Percentiles rank a stretch among this genome's conserved stretches.
These are phyloP conservation scores for Istiophorus platypterus DNA, from an alignment of 2,113 vertebrate species.

Conservation along the genomic window DNA sequence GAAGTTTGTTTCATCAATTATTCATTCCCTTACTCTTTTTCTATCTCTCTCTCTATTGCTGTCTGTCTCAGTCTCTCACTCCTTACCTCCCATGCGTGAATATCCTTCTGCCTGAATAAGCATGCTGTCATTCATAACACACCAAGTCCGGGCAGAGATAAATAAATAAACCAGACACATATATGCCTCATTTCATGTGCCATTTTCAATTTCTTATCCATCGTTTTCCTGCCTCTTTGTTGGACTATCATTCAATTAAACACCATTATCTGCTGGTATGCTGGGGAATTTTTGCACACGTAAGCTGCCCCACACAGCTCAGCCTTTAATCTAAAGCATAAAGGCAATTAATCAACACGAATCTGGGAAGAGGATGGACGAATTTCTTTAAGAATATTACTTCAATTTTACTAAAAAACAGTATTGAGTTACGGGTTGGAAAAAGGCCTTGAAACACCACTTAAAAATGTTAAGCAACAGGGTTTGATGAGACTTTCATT, in stretches of 20 bases:
- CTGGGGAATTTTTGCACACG: slow-evolving; percentile 43
- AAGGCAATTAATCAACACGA: slow-evolving; percentile 67
- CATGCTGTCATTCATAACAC: slow-evolving; percentile 74
- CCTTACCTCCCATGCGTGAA: slow-evolving; percentile 63
- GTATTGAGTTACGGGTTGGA: slow-evolving; percentile 12
- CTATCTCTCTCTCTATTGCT: slow-evolving; percentile 35
- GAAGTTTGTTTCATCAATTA: slow-evolving; percentile 71
- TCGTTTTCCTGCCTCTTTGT: slow-evolving; percentile 58
- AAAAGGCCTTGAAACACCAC: slow-evolving; percentile 36
- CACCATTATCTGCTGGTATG: slow-evolving; percentile 64
- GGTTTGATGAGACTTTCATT: slow-evolving; percentile 42
- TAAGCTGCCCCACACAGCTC: slow-evolving; percentile 51
- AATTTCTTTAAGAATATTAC: slow-evolving; percentile 58
- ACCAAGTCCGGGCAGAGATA: slow-evolving; percentile 61
- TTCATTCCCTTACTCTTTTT: slow-evolving; percentile 62
- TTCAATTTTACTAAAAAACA: slow-evolving; percentile 53
- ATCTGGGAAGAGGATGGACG: slow-evolving; percentile 40
- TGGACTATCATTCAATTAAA: slow-evolving; percentile 77
- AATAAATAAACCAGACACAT: slow-evolving; percentile 69
- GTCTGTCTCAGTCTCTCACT: slow-evolving; percentile 46
- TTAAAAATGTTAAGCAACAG: slow-evolving; percentile 25
- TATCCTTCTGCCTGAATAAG: slow-evolving; percentile 74
- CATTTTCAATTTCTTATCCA: slow-evolving; percentile 67
- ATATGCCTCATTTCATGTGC: slow-evolving; percentile 72
- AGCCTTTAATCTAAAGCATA: slow-evolving; percentile 70